Evolutionary conservation across 2,113 vertebrate genomes (phyloP).

Genomic region (Beaufortia kweichowensis): DNA sequence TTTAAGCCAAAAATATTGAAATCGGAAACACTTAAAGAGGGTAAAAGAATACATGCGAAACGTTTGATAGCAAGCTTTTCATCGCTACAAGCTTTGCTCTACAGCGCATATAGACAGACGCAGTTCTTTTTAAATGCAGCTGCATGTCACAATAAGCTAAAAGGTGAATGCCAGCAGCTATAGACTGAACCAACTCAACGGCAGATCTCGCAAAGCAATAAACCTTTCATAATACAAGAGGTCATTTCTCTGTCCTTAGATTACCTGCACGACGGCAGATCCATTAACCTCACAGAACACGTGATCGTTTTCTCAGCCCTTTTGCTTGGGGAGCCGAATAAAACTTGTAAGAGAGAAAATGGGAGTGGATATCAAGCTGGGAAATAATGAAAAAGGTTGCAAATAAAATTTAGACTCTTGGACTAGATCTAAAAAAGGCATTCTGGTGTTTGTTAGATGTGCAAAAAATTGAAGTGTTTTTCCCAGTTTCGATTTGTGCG

Average conservation of each 20-base stretch:
- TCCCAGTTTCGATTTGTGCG: background rate
- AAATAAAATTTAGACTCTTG: background rate
- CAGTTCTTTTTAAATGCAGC: constrained; percentile 37
- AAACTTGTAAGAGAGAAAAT: constrained; percentile 40
- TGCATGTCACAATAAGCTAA: constrained; percentile 42
- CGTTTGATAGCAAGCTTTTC: constrained; percentile 43
- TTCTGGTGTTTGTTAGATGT: background rate
- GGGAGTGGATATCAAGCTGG: constrained; percentile 13
- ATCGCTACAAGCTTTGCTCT: constrained; percentile 9
- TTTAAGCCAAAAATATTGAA: constrained; percentile 16
- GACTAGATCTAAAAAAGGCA: background rate
- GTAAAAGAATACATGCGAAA: constrained; percentile 36
- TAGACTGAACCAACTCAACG: constrained; percentile 34
- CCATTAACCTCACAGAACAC: constrained; percentile 42
- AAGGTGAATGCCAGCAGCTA: constrained; percentile 37
- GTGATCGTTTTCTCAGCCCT: constrained; percentile 22
- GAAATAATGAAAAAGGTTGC: background rate
- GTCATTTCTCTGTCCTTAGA: constrained; percentile 37
- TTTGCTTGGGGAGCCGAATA: constrained; percentile 26
- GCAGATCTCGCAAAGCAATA: constrained; percentile 34
- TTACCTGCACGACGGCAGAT: constrained; percentile 35
- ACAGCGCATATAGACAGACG: constrained; percentile 38
- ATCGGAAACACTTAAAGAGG: constrained; percentile 21
- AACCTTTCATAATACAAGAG: constrained; percentile 40
- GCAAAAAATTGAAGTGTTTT: background rate